Conservation (phyloP, 1,140 invertebrate species). For the Acromyrmex charruanus region DNA sequence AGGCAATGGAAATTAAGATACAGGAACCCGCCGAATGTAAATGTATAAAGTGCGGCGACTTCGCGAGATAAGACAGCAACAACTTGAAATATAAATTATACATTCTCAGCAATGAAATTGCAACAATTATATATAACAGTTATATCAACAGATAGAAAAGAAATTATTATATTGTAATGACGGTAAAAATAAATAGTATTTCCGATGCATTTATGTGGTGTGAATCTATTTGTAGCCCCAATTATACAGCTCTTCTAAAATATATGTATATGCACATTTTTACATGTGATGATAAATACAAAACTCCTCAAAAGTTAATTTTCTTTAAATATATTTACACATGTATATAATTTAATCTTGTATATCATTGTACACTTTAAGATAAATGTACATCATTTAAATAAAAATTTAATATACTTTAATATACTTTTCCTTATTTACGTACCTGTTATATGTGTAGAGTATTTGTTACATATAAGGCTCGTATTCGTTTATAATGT, state of each 20-base stretch:
- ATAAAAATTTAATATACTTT: constrained; percentile 10
- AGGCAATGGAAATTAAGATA: constrained; percentile 93
- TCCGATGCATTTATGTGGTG: neutral
- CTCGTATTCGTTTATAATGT: no score
- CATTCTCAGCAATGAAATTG: neutral
- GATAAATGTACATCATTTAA: constrained; percentile 18
- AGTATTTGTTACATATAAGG: neutral
- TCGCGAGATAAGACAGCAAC: constrained; percentile 60
- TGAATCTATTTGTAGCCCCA: neutral
- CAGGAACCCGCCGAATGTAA: constrained; percentile 95
- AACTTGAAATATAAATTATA: constrained; percentile 17
- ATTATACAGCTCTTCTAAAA: neutral
- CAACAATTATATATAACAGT: constrained; percentile 43
- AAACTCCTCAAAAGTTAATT: constrained; percentile 4
- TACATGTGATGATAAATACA: neutral
- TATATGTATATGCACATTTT: neutral
- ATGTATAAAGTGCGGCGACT: constrained; percentile 94
- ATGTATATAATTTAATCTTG: constrained; percentile 4
- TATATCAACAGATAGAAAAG: constrained; percentile 36
- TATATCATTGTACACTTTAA: neutral
- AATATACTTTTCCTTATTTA: neutral
- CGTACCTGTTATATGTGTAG: neutral
- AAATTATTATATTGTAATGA: constrained; percentile 47
- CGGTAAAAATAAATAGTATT: constrained; percentile 17
- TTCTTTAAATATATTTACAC: neutral